Base-by-base conservation (phyloP, 2,113 vertebrate species). In the Onychostoma macrolepis region DNA sequence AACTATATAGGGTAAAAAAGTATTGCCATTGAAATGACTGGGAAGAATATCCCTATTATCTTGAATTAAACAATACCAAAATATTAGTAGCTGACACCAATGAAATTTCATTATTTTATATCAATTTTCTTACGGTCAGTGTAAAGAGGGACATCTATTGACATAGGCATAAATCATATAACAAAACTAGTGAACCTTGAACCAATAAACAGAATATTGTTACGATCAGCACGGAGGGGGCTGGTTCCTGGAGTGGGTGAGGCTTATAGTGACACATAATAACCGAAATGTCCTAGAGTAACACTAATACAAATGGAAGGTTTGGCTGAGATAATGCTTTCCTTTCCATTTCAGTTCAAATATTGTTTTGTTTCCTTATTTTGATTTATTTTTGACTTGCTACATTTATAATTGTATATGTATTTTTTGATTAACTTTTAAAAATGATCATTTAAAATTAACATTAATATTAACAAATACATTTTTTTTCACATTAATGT, bases 231-330 rank as follows among this genome's bases (percentile, higher is more conserved):
- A 41, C 11, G 2, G 24, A 74, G 15, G n/a, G 63, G 13, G 43
- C 71, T 2, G 21, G 38, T 53, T 61, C n/a, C 45, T 45, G 30
- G 33, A 45, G 69, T 83, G 74, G 87, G 38, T 58, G 77, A 65
- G 50, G 41, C 38, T 0, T 78, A 17, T 74, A 69, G 13, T 61
- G 50, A 45, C 3, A 71, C 33, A 61, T 12, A 21, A 77, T 74
- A 78, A 83, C 15, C 9, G 67, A 53, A 80, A 67, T 17, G 19
- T 43, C 11, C 77, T 50, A 30, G 6, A 53, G 28, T 78, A 45
- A 45, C 11, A 75, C 38, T 67, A 28, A 67, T 28, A 33, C 30
- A 69, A 33, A 67, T 15, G 28, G 15, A 58, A 58, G 4, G 21
- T 58, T 24, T 58, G 21, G 50, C 50, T 56, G 19, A 56, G 61